Evolutionary conservation across 1,140 invertebrate genomes (phyloP).

Genomic region (Apis laboriosa): DNA sequence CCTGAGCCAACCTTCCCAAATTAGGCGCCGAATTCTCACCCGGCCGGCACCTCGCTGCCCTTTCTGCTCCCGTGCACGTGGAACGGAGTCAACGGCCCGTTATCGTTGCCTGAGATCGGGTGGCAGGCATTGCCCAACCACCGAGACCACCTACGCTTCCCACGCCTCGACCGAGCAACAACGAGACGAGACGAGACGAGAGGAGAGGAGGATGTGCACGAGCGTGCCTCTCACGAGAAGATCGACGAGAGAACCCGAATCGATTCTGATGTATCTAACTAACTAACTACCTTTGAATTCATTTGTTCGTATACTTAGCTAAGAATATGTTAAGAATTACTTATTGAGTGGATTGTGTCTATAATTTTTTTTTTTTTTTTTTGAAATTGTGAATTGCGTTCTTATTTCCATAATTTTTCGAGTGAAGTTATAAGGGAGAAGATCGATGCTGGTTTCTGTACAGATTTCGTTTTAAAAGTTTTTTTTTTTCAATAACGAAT

Average conservation of each 20-base stretch:
- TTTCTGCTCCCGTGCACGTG: slow-evolving; percentile 58
- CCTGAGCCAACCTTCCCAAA: slow-evolving; percentile 52
- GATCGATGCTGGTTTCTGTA: too few species aligned
- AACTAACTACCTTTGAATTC: not conserved
- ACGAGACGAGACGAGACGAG: too few species aligned
- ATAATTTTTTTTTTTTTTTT: too few species aligned
- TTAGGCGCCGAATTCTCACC: slow-evolving; percentile 65
- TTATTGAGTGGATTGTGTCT: too few species aligned
- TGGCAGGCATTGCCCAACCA: slow-evolving; percentile 19
- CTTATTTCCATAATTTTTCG: too few species aligned
- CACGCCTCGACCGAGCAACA: slow-evolving; percentile 27
- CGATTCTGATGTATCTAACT: too few species aligned
- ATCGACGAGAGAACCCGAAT: not conserved
- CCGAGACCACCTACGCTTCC: slow-evolving; percentile 57
- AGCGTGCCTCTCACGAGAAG: not conserved
- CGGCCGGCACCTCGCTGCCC: slow-evolving; percentile 27
- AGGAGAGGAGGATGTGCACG: not conserved
- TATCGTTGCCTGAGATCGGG: slow-evolving; percentile 54
- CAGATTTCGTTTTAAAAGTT: too few species aligned
- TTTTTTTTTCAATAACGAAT: too few species aligned
- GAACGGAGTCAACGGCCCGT: slow-evolving; percentile 57
- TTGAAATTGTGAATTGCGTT: too few species aligned
- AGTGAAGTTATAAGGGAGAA: too few species aligned
- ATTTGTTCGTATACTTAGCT: too few species aligned
- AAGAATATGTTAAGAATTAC: too few species aligned